A percentile compares a stretch with the other conserved stretches of the same genome.
phyloP scores from a whole-genome alignment of 1,140 invertebrate genomes.

The Asobara japonica region DNA sequence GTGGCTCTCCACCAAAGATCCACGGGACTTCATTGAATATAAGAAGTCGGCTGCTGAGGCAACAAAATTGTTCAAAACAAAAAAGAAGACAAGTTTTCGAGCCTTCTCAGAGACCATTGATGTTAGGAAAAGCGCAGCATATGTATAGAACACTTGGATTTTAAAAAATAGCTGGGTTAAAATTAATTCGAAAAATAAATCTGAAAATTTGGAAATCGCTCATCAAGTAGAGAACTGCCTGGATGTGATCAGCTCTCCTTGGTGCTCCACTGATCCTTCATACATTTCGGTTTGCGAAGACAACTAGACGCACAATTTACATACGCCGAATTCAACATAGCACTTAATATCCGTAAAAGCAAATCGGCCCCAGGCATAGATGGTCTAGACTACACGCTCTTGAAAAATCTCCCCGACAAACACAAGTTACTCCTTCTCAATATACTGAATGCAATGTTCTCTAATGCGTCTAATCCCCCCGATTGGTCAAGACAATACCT shows the following conservation, averaged over 20 bases:
- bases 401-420: not conserved
- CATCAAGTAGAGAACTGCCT: no score
- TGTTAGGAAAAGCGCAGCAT: not conserved
- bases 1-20: not conserved
- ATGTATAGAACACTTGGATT: not conserved
- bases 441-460: slow-evolving; percentile 29
- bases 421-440: slow-evolving; percentile 11
- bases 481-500: not conserved
- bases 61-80: slow-evolving; percentile 19
- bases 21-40: slow-evolving; percentile 2
- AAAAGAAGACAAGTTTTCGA: slow-evolving; percentile 15
- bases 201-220: no score
- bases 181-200: not conserved
- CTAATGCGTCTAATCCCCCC: not conserved
- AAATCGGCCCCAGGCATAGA: slow-evolving; percentile 12
- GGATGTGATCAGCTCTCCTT: no score
- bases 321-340: no score
- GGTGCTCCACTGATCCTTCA: no score
- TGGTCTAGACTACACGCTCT: not conserved
- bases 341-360: not conserved
- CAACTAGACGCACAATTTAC: no score
- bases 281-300: no score
- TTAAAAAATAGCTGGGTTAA: not conserved
- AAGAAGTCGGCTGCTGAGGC: slow-evolving; percentile 5
- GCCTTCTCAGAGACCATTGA: not conserved